These are phyloP conservation scores for Matsumyia berberina DNA, from an alignment of 2,888 invertebrate genomes.

Conservation along the genomic window DNA sequence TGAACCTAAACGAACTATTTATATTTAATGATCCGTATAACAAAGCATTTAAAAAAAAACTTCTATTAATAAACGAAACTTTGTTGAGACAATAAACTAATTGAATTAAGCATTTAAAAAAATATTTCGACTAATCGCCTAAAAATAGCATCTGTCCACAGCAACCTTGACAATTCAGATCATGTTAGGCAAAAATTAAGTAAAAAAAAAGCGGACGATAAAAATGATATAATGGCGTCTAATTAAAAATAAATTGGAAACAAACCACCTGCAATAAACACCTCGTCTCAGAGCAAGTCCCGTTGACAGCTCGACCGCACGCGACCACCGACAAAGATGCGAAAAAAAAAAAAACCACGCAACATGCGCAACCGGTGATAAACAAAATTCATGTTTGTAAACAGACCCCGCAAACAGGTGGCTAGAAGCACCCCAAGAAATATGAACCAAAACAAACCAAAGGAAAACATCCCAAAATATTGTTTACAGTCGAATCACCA, in stretches of 20 bases:
- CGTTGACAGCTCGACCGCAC: slow-evolving; percentile 17
- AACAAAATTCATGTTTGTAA: slow-evolving; percentile 58
- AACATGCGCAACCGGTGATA: slow-evolving; percentile 42
- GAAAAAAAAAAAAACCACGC: not conserved
- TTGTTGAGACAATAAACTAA: not conserved
- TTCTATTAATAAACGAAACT: not conserved
- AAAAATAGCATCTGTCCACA: slow-evolving; percentile 12
- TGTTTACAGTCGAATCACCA: slow-evolving; percentile 37
- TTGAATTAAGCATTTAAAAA: slow-evolving; percentile 9
- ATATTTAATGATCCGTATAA: not conserved
- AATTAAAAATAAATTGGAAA: slow-evolving; percentile 40
- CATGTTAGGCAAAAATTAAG: not conserved
- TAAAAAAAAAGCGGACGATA: not conserved
- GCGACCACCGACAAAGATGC: slow-evolving; percentile 2
- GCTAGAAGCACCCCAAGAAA: slow-evolving; percentile 31
- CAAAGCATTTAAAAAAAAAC: not conserved
- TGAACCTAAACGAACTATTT: not conserved
- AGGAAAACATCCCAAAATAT: slow-evolving; percentile 23
- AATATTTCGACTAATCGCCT: not conserved
- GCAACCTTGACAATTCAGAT: slow-evolving; percentile 19
- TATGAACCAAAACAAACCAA: slow-evolving; percentile 50
- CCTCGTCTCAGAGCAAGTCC: slow-evolving; percentile 5
- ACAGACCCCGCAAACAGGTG: slow-evolving; percentile 29
- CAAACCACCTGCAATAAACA: slow-evolving; percentile 22
- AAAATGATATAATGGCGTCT: not conserved